Conservation (phyloP, 2,113 vertebrate genomes). For the Parus major region DNA sequence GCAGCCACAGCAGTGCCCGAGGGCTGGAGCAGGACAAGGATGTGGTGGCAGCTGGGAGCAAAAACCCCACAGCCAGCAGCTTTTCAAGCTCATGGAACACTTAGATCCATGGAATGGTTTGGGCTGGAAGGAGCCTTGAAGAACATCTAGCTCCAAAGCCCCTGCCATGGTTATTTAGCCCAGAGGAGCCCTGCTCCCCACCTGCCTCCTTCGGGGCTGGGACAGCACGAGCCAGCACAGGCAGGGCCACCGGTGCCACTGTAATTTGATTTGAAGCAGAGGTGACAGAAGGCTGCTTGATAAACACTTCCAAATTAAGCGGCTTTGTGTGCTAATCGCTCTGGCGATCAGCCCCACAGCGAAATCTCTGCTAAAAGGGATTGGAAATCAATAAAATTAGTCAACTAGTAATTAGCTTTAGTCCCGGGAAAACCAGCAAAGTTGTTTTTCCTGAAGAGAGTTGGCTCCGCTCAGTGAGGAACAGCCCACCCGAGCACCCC, state of each 20-base stretch:
- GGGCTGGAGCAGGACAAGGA: not conserved
- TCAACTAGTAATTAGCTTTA: slow-evolving; percentile 63
- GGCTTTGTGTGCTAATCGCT: slow-evolving; percentile 63
- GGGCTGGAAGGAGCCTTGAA: not conserved
- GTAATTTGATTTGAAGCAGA: slow-evolving; percentile 20
- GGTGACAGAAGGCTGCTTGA: slow-evolving; percentile 67
- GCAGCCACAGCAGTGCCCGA: fast-evolving
- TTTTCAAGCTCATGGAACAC: no score
- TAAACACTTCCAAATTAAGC: slow-evolving; percentile 71
- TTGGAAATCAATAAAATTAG: slow-evolving; percentile 74
- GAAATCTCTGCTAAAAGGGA: slow-evolving; percentile 66
- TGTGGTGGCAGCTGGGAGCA: not conserved
- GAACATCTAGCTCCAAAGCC: fast-evolving
- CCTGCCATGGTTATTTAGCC: not conserved
- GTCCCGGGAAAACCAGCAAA: slow-evolving; percentile 9
- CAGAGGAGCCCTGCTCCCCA: not conserved
- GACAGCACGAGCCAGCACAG: fast-evolving
- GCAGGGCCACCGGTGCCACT: not conserved
- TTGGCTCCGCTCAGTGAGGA: fast-evolving
- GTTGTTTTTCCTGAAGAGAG: not conserved
- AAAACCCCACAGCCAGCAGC: not conserved
- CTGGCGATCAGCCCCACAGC: slow-evolving; percentile 57
- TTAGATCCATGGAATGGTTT: not conserved
- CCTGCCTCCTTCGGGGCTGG: not conserved
- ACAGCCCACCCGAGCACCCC: fast-evolving